phyloP scores from a whole-genome alignment of 2,113 vertebrate genomes.

The Marmota flaviventris region DNA sequence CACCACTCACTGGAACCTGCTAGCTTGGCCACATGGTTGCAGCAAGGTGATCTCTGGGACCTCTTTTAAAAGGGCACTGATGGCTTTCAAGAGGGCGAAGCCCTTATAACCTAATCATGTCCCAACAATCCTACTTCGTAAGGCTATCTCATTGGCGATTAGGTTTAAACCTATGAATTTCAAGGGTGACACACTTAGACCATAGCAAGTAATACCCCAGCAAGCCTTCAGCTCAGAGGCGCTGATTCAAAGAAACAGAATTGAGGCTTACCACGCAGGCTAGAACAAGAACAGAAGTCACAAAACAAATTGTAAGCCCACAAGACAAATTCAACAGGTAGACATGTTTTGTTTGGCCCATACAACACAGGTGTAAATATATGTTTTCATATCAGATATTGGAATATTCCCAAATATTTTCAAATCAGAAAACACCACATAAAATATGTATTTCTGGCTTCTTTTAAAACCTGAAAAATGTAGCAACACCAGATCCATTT shows the following conservation, averaged over 20 bases:
- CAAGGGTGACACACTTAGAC: neutral
- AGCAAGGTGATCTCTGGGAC: neutral
- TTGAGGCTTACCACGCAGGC: no score
- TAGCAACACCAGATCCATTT: neutral
- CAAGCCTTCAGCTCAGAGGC: neutral
- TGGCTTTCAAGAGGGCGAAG: neutral
- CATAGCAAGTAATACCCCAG: neutral
- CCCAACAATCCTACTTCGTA: neutral
- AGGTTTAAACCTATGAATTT: neutral
- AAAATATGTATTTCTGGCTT: slow-evolving; percentile 3
- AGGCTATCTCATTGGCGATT: neutral
- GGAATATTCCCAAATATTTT: neutral
- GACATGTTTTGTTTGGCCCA: no score
- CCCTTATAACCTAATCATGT: neutral
- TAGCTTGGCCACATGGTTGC: no score
- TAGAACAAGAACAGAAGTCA: no score
- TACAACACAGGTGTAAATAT: no score
- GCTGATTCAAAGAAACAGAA: neutral
- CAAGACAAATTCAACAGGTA: no score
- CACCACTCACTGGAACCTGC: no score
- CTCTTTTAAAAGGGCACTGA: no score
- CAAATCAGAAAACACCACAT: neutral
- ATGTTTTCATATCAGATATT: no score
- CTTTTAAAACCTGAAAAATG: neutral
- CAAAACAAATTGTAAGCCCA: no score